Conservation (phyloP, 1,140 invertebrate genomes). For the Leptopilina boulardi region DNA sequence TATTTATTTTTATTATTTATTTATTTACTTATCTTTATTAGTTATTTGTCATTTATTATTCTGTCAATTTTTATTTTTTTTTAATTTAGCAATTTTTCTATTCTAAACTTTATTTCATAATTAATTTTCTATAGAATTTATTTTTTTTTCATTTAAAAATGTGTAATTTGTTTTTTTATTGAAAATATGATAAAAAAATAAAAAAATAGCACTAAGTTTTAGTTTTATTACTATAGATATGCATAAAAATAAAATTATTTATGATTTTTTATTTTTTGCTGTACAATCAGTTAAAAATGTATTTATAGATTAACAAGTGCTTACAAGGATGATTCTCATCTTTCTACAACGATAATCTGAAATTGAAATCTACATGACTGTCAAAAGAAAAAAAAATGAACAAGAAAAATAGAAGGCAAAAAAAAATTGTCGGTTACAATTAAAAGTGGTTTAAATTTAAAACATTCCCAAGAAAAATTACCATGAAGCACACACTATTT, state of each 20-base stretch:
- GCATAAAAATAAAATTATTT: background rate
- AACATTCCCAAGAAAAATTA: background rate
- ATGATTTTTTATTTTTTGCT: background rate
- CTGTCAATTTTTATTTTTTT: too few relatives aligned
- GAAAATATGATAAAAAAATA: too few relatives aligned
- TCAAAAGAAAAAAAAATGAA: background rate
- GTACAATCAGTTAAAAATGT: slow-evolving; percentile 13
- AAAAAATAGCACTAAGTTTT: background rate
- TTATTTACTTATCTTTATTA: too few relatives aligned
- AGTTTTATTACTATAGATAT: background rate
- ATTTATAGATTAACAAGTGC: slow-evolving; percentile 24
- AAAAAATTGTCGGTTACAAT: background rate
- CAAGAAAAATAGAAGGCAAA: background rate
- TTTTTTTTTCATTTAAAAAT: too few relatives aligned
- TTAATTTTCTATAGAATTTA: too few relatives aligned
- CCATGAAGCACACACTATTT: background rate
- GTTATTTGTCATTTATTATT: too few relatives aligned
- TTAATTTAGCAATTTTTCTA: too few relatives aligned
- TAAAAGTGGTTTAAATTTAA: background rate
- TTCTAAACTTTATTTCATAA: too few relatives aligned
- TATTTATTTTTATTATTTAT: too few relatives aligned
- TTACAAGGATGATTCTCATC: slow-evolving; percentile 28
- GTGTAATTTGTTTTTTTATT: too few relatives aligned
- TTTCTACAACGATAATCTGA: slow-evolving; percentile 24
- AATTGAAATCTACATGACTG: slow-evolving; percentile 22